Evolutionary conservation across 2,797 vertebrate species (phyloP), one percentile per base, ranked within the genome.

Genomic region (Tympanoctomys barrerae): DNA sequence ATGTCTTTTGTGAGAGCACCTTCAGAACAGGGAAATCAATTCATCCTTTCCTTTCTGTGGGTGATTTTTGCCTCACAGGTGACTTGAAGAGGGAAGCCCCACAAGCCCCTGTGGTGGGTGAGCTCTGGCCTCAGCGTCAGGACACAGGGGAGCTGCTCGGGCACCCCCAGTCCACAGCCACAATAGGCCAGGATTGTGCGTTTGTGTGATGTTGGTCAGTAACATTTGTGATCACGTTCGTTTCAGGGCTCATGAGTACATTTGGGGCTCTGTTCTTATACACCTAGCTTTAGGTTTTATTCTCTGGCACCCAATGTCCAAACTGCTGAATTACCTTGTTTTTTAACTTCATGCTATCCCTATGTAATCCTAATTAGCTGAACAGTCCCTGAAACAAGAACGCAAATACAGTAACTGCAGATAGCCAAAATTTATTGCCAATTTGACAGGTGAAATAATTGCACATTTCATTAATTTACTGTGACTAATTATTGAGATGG

Each of bases 401-500:
- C n/a, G 70, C 14, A 59, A 49, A 64, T 42, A 49, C 5, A 31
- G 24, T 13, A 46, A 33, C 42, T 78, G 3, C n/a, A 9, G 14
- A 68, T 10, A 13, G 71, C 62, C 42, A n/a, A 61, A 54, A 59
- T 83, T 86, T 18, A 49, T 86, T 61, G 7, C 12, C 59, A 75
- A 33, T 64, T 87, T 71, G 9, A 81, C 59, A 3, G 2, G 22
- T 36, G 31, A 90, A 31, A 70, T 39, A 26, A 80, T 87, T 62
- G 33, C 24, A 46, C 39, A 36, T 75, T 87, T 62, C 28, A 87
- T 96, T 89, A 84, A n/a, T 79, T 64, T 70, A 84, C 28, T 33
- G 28, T 79, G 42, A 62, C 22, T 71, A 13, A 77, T 71, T 95
- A 73, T 80, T 52, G 14, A 79, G 10, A 91, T 33, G 66, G 19